These are phyloP conservation scores for Meriones psammophilus DNA, from an alignment of 2,797 vertebrate species.

Conservation along the genomic window DNA sequence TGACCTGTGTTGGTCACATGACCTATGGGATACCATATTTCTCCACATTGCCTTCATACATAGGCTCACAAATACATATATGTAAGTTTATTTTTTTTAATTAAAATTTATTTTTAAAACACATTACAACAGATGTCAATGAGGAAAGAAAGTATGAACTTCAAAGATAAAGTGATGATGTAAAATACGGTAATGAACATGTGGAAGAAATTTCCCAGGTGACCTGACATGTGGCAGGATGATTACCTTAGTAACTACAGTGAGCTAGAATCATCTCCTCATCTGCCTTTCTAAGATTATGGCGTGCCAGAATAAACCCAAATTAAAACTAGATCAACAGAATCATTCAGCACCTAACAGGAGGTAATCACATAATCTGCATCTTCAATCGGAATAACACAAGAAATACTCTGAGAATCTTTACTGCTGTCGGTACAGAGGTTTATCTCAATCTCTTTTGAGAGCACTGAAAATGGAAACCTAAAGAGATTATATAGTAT, in stretches of 20 bases:
- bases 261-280: neutral
- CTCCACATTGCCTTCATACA: neutral
- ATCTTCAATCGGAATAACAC: slow-evolving; percentile 68
- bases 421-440: neutral
- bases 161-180: neutral
- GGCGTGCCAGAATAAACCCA: slow-evolving; percentile 75
- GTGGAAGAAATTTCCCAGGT: neutral
- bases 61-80: neutral
- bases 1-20: neutral
- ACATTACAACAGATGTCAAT: neutral
- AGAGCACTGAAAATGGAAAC: neutral
- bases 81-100: neutral
- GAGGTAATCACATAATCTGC: neutral
- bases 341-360: slow-evolving; percentile 46
- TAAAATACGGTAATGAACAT: neutral
- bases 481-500: neutral
- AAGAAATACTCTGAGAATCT: slow-evolving; percentile 67
- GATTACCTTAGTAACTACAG: neutral
- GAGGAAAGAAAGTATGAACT: neutral
- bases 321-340: slow-evolving; percentile 76
- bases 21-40: neutral
- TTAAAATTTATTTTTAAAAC: neutral
- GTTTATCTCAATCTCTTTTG: neutral
- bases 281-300: slow-evolving; percentile 73
- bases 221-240: neutral